Evolutionary conservation across 2,113 vertebrate species (phyloP).

Genomic region (Vireo altiloquus): DNA sequence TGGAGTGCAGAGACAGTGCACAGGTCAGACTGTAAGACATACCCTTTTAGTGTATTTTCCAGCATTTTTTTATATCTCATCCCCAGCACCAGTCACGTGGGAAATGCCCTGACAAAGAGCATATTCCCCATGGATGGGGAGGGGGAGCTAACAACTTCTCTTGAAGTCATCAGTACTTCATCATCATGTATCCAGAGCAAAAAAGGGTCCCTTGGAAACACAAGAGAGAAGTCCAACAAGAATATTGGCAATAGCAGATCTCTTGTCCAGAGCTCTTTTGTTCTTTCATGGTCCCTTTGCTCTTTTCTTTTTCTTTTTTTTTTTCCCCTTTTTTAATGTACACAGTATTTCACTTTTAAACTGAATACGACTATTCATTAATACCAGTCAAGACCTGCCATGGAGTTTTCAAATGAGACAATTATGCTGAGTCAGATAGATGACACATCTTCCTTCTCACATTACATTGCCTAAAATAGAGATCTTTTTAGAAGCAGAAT

Average conservation of each 20-base stretch:
- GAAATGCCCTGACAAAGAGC: background rate
- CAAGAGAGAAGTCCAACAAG: background rate
- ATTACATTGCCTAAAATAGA: slow-evolving; percentile 20
- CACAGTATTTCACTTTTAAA: background rate
- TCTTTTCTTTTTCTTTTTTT: background rate
- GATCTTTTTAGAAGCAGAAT: background rate
- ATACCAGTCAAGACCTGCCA: background rate
- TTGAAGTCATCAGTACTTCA: background rate
- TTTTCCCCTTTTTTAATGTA: background rate
- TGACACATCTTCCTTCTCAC: slow-evolving; percentile 25
- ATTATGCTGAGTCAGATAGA: slow-evolving; percentile 48
- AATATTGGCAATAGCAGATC: background rate
- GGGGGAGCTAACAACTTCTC: background rate
- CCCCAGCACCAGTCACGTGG: background rate
- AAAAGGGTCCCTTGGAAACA: background rate
- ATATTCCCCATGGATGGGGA: background rate
- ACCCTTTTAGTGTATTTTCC: background rate
- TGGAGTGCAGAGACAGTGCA: background rate
- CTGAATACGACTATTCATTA: background rate
- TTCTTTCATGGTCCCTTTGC: background rate
- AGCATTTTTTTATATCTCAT: background rate
- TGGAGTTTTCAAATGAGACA: background rate
- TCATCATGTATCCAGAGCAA: background rate
- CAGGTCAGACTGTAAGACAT: background rate
- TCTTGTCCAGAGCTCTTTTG: background rate